Evolutionary conservation across 2,113 vertebrate species (phyloP).

Genomic region (Chionodraco myersi): DNA sequence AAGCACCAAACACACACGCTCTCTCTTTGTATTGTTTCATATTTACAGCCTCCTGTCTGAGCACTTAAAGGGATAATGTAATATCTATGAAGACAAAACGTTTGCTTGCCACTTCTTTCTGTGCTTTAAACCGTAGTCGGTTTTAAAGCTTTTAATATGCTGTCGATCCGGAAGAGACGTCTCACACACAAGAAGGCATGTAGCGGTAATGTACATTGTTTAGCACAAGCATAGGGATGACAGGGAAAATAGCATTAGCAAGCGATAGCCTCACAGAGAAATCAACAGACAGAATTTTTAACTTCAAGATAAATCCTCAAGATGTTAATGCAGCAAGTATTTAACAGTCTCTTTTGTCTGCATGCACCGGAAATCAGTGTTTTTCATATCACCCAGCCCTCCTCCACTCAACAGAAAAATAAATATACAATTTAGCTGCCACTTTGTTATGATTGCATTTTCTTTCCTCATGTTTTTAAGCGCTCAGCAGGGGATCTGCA

Average conservation of each 20-base stretch:
- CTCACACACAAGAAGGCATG: slow-evolving; percentile 19
- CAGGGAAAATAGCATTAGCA: background rate
- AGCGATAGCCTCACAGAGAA: background rate
- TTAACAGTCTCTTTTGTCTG: slow-evolving; percentile 28
- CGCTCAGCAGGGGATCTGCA: slow-evolving; percentile 46
- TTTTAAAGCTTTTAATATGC: slow-evolving; percentile 12
- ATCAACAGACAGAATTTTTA: background rate
- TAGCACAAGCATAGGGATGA: slow-evolving; percentile 4
- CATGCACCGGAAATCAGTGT: slow-evolving; percentile 47
- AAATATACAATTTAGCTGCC: slow-evolving; percentile 51
- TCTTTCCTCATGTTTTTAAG: slow-evolving; percentile 25
- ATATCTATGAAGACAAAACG: slow-evolving; percentile 33
- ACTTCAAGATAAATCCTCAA: background rate
- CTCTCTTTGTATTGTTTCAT: slow-evolving; percentile 1
- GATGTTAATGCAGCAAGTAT: slow-evolving; percentile 40
- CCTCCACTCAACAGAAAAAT: slow-evolving; percentile 18
- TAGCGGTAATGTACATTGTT: slow-evolving; percentile 6
- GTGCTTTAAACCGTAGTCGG: background rate
- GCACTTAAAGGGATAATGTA: slow-evolving; percentile 14
- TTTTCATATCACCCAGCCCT: slow-evolving; percentile 27
- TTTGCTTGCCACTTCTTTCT: background rate
- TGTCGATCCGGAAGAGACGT: slow-evolving; percentile 19
- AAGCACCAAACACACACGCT: slow-evolving; percentile 23
- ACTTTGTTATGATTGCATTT: slow-evolving; percentile 71
- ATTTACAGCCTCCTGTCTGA: slow-evolving; percentile 31